Conservation (phyloP, 2,113 vertebrate species). For the Atrichornis clamosus region DNA sequence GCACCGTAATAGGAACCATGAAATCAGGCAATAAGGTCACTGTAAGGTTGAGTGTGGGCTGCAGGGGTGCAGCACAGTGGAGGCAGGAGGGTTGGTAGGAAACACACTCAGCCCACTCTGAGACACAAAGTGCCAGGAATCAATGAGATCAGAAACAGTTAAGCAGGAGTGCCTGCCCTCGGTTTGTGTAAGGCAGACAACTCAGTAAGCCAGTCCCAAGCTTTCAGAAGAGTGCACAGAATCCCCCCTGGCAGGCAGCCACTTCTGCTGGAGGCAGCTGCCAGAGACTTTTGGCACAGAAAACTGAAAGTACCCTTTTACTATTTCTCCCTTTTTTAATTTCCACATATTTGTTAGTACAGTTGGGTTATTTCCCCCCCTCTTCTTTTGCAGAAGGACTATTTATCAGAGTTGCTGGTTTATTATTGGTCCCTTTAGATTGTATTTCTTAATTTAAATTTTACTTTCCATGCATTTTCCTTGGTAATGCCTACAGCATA, state of each 20-base stretch:
- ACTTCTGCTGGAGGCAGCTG: background rate
- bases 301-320: background rate
- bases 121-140: background rate
- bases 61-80: background rate
- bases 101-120: background rate
- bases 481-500: background rate
- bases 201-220: background rate
- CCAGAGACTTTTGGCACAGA: background rate
- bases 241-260: background rate
- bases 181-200: background rate
- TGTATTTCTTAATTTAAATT: background rate
- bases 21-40: background rate
- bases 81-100: background rate
- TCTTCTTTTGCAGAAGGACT: background rate
- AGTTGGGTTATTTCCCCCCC: rapidly evolving
- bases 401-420: background rate
- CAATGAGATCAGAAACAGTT: background rate
- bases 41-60: background rate
- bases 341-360: background rate
- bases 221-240: background rate
- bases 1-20: background rate
- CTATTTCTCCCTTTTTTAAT: background rate
- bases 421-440: background rate
- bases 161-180: background rate
- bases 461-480: background rate